Evolutionary conservation across 2,113 vertebrate genomes (phyloP).

Genomic region (Pelodiscus sinensis): DNA sequence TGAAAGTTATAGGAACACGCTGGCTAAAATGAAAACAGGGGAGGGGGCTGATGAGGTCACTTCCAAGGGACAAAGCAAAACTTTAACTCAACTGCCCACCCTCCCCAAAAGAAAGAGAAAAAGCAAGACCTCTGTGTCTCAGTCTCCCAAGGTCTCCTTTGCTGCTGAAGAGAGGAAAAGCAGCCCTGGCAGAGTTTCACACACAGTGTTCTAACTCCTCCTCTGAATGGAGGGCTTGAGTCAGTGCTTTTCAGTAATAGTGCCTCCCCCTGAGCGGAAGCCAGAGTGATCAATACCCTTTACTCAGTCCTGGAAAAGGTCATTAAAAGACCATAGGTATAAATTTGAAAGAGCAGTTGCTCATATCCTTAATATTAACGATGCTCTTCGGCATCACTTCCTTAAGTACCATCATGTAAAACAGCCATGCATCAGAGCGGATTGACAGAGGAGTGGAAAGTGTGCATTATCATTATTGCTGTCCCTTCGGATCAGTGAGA

Average conservation of each 20-base stretch:
- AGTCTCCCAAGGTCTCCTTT: background rate
- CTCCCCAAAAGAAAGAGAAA: slow-evolving; percentile 32
- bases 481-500: background rate
- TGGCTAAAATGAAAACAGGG: background rate
- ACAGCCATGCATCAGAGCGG: fast-evolving
- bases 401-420: background rate
- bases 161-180: slow-evolving; percentile 16
- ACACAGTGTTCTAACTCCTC: slow-evolving; percentile 33
- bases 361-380: slow-evolving; percentile 57
- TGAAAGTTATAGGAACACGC: background rate
- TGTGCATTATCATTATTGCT: background rate
- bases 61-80: background rate
- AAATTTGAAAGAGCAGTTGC: slow-evolving; percentile 59
- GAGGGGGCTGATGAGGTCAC: background rate
- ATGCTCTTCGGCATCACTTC: slow-evolving; percentile 44
- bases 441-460: background rate
- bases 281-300: slow-evolving; percentile 54
- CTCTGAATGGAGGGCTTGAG: slow-evolving; percentile 60
- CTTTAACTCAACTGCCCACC: background rate
- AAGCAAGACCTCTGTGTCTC: background rate
- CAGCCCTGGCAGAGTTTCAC: slow-evolving; percentile 55
- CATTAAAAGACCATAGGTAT: slow-evolving; percentile 67
- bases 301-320: slow-evolving; percentile 61
- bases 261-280: slow-evolving; percentile 57
- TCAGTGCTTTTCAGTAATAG: slow-evolving; percentile 66